Conservation (phyloP, 2,113 vertebrate genomes). For the Connochaetes taurinus region DNA sequence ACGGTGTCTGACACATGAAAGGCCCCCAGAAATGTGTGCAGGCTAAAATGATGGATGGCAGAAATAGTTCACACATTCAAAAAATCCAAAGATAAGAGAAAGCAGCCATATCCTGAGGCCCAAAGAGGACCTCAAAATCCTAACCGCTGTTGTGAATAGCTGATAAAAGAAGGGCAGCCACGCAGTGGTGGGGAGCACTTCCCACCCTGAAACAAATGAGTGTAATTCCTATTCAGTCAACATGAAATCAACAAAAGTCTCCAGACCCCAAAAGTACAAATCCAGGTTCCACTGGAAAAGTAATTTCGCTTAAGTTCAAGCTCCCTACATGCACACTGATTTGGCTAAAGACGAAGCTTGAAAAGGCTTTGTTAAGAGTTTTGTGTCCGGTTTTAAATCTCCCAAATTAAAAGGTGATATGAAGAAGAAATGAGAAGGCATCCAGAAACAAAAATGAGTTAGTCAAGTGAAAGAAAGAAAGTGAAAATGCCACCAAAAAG, state of each 20-base stretch:
- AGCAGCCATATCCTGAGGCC: not conserved
- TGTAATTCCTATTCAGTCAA: not conserved
- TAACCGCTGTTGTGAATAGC: not conserved
- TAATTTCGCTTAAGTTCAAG: not conserved
- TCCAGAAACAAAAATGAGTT: not conserved
- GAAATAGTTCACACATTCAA: not conserved
- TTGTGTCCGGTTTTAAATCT: constrained; percentile 2
- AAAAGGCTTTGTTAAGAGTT: constrained; percentile 28
- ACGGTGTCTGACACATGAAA: not conserved
- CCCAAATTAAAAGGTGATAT: not conserved
- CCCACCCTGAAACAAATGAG: not conserved
- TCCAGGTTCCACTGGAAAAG: not conserved
- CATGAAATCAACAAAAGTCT: not conserved
- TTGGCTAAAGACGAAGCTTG: not conserved
- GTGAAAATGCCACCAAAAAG: not conserved
- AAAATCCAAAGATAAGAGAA: not conserved
- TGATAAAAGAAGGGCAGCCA: not conserved
- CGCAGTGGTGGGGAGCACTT: fast-evolving
- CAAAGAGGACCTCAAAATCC: not conserved
- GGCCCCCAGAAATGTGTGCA: not conserved
- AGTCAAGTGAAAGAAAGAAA: not conserved
- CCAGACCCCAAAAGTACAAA: not conserved
- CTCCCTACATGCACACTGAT: not conserved
- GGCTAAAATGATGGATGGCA: not conserved
- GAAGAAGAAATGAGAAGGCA: not conserved